Conservation (phyloP, 2,888 invertebrate genomes). For the Acrobasis consociella region DNA sequence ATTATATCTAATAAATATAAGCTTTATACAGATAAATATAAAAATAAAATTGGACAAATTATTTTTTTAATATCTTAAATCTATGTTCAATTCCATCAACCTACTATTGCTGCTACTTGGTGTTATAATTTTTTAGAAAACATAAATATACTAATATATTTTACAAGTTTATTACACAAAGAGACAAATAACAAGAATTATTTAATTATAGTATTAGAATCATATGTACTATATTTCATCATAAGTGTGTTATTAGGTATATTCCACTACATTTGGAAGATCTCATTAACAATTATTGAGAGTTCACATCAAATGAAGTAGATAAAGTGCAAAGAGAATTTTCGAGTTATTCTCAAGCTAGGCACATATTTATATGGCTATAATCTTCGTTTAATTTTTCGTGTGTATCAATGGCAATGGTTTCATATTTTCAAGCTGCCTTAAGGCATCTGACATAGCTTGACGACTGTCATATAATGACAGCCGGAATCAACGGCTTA, state of each 20-base stretch:
- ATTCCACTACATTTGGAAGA: constrained; percentile 51
- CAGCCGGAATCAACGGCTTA: too few relatives aligned
- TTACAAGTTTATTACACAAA: constrained; percentile 8
- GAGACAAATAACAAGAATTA: constrained; percentile 24
- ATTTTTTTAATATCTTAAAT: constrained; percentile 26
- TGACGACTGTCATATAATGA: too few relatives aligned
- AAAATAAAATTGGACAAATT: constrained; percentile 19
- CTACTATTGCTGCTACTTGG: constrained; percentile 34
- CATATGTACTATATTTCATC: constrained; percentile 36
- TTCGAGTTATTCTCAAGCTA: too few relatives aligned
- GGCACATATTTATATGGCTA: too few relatives aligned
- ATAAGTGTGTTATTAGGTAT: constrained; percentile 29
- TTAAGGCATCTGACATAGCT: too few relatives aligned
- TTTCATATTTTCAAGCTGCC: too few relatives aligned
- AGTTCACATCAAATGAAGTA: neutral
- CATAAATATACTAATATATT: neutral
- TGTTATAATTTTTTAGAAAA: constrained; percentile 13
- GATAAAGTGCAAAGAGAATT: too few relatives aligned
- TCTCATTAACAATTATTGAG: constrained; percentile 31
- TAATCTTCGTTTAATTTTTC: too few relatives aligned
- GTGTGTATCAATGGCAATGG: too few relatives aligned
- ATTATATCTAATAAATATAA: constrained; percentile 25
- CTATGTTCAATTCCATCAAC: constrained; percentile 38
- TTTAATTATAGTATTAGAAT: constrained; percentile 25
- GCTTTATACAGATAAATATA: neutral